Evolutionary conservation across 2,888 invertebrate genomes (phyloP), one percentile per base, ranked within the genome.

Genomic region (Acronicta aceris): DNA sequence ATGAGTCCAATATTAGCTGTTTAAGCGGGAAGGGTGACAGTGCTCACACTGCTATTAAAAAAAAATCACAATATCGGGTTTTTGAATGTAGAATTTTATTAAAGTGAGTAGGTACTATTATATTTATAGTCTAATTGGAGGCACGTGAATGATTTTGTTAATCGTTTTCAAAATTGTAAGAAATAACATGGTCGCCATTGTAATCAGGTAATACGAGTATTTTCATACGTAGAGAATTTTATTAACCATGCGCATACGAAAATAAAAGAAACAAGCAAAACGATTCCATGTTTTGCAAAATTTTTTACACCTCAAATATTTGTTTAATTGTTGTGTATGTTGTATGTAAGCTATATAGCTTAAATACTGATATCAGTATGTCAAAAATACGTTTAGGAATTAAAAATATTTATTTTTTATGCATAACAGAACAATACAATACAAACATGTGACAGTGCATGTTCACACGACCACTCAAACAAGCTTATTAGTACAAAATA

Each of bases 1-100:
- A 90, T 88, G 89, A 90, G 87, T 78, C 79, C 68, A 74, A 82
- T 78, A 86, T 88, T 85, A 87, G 80, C 74, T 69, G 72, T 77
- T 74, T 78, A 69, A 7, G 13, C 75, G 50, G 76, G 85, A 89
- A 85, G 92, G 93, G 89, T 91, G 89, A 86, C 82, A 83, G 71
- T 82, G 74, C 82, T 78, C 76, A 81, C 76, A 85, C 85, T 82
- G 85, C 84, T 81, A 81, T 83, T 85, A n/a, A n/a, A 88, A 86
- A 68, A 86, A 68, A 57, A 45, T 53, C 45, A 49, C 43, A 7
- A 27, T 15, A 50, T 64, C 42, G 13, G 36, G 17, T 60, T 47
- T 41, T 27, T 40, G 40, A 1, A 53, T 63, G 13, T 13, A 36
- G 7, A 54, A 38, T 52, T 47, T 10, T 25, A 38, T 50, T 10